Evolutionary conservation across 1,140 invertebrate species (phyloP), one percentile per base, ranked within the genome.

Genomic region (Pachyrhynchus sulphureomaculatus): DNA sequence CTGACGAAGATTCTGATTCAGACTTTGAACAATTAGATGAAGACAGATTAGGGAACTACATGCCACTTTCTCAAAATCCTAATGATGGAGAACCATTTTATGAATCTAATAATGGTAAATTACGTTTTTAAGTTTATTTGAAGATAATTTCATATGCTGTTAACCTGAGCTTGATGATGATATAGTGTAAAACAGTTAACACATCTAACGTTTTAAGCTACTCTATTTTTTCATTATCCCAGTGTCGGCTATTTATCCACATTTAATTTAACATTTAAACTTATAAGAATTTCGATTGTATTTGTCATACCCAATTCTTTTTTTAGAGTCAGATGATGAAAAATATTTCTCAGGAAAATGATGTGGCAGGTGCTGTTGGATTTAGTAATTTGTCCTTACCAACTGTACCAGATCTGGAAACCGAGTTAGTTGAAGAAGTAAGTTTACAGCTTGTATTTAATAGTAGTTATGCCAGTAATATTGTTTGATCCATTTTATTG

Each of bases 21-120:
- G 60, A 62, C 21, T 26, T 44, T 10, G 60, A 62, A 13, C 41
- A 48, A 24, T 12, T 10, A 8, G 29, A 47, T 37, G 12, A 49
- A 17, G 24, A 33, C 1, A 34, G 5, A 17, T 26, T 24, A 12
- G 44, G 33, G 0, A 20, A 42, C n/a, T 62, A 62, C 23, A 51
- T 53, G 33, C 60, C 49, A n/a, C 21, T 62, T 4, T n/a, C 60
- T 15, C 58, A 61, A 53, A 44, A 61, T 36, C 37, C 48, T 12
- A 36, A 24, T 23, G 58, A 61, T 47, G 42, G 39, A 15, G 41
- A 59, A 26, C 15, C 45, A 8, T 18, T 53, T 9, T 34, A 45
- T 34, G 33, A 24, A 8, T 15, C 12, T 4, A 52, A n/a, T 15
- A 32, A 41, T 41, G 58, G 58, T 61, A 44, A 41, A 23, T 12